Evolutionary conservation across 2,888 invertebrate species (phyloP).

Genomic region (Tenthredo notha): DNA sequence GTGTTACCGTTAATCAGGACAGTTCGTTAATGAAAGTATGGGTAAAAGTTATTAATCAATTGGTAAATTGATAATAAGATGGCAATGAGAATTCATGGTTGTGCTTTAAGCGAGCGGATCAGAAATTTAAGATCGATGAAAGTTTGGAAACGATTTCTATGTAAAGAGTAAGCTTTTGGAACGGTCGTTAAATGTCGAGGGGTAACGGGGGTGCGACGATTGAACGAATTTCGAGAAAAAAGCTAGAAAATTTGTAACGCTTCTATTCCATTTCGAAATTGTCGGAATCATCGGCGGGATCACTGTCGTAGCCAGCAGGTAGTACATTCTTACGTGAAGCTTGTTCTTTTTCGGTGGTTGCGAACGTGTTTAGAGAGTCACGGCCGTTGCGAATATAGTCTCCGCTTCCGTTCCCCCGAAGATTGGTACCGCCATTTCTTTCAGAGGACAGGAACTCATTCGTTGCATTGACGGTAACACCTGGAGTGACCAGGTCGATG

Average conservation of each 20-base stretch:
- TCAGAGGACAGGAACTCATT: conserved; percentile 56
- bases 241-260: not conserved
- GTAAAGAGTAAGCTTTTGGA: not conserved
- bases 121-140: not conserved
- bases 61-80: not conserved
- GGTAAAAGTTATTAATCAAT: not conserved
- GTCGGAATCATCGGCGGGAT: conserved; percentile 62
- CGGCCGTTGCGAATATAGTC: conserved; percentile 44
- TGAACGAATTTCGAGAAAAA: not conserved
- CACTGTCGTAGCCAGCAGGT: conserved; percentile 67
- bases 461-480: conserved; percentile 54
- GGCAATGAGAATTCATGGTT: not conserved
- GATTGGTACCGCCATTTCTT: conserved; percentile 59
- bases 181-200: not conserved
- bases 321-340: conserved; percentile 9
- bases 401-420: conserved; percentile 59
- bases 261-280: conserved; percentile 59
- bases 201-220: not conserved
- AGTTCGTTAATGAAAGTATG: not conserved
- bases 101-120: not conserved
- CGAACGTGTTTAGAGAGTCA: conserved; percentile 32
- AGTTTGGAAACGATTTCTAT: not conserved
- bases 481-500: conserved; percentile 67
- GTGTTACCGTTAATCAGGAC: not conserved
- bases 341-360: not conserved